Evolutionary conservation across 2,113 vertebrate species (phyloP).

Genomic region (Bujurquina vittata): DNA sequence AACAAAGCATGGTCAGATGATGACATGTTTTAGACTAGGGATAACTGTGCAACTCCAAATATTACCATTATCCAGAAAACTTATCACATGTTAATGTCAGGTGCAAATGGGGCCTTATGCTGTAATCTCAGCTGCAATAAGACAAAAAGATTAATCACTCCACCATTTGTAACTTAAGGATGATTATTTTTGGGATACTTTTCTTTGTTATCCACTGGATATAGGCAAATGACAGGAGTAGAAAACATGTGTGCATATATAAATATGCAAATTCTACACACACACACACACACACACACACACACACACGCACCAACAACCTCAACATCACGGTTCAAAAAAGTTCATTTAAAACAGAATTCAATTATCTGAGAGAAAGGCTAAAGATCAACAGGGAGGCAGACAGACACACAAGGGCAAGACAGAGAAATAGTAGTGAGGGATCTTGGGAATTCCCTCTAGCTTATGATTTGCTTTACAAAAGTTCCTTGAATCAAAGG

Average conservation of each 20-base stretch:
- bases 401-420: conserved; percentile 44
- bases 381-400: conserved; percentile 64
- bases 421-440: conserved; percentile 56
- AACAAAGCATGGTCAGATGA: not conserved
- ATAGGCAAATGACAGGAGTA: conserved; percentile 38
- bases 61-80: not conserved
- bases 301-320: conserved; percentile 77
- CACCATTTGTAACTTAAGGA: conserved; percentile 19
- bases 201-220: not conserved
- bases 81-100: conserved; percentile 9
- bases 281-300: conserved; percentile 25
- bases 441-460: conserved; percentile 79
- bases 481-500: conserved; percentile 74
- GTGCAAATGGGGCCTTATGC: not conserved
- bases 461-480: conserved; percentile 83
- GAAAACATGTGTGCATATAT: conserved; percentile 34
- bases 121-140: conserved; percentile 16
- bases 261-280: conserved; percentile 11
- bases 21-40: not conserved
- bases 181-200: conserved; percentile 9
- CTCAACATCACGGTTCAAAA: conserved; percentile 71
- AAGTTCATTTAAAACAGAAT: conserved; percentile 88
- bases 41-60: not conserved
- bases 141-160: conserved; percentile 19
- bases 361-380: conserved; percentile 81